Evolutionary conservation across 2,113 vertebrate species (phyloP), one percentile per base, ranked within the genome.

Genomic region (Amazona vittata): DNA sequence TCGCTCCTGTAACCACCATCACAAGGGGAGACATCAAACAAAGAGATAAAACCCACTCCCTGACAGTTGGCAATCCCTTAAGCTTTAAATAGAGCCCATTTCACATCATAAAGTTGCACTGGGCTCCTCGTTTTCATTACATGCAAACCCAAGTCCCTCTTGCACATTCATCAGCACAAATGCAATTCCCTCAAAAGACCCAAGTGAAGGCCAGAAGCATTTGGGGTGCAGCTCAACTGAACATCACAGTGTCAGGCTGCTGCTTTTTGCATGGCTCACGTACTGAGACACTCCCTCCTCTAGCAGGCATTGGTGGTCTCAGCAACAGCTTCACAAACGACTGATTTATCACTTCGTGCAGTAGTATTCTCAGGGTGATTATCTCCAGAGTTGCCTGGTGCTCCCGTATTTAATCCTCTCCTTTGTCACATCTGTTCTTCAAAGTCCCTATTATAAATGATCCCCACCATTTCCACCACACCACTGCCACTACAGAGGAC

Each of bases 1-100:
- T 18, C 97, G 97, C 78, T 98, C 97, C 99, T 99, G 92, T 28
- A 96, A 37, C 83, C 83, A 76, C 68, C 90, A 79, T 5, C 91
- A 71, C 29, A 88, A 73, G 47, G 57, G 60, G n/a, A 90, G 68
- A 20, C n/a, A 37, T 94, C 74, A 81, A 37, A 53, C 15, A 29
- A 19, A 31, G 12, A 57, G 28, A 24, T 1, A 52, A 80, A 80
- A 26, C 9, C n/a, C 9, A 47, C 9, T 31, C 35, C 47, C 83
- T 49, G 33, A 15, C 70, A 47, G 68, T 0, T 39, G 21, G 8
- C 31, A 86, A 62, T 15, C 37, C 73, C 65, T 52, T 55, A 50
- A 39, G 0, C 21, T 74, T 81, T 39, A 3, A 25, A 41, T 31
- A 17, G 13, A 37, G n/a, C 11, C 10, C 24, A 9, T 33, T 68